phyloP scores from a whole-genome alignment of 1,140 invertebrate species.

The Saccostrea glomerata region DNA sequence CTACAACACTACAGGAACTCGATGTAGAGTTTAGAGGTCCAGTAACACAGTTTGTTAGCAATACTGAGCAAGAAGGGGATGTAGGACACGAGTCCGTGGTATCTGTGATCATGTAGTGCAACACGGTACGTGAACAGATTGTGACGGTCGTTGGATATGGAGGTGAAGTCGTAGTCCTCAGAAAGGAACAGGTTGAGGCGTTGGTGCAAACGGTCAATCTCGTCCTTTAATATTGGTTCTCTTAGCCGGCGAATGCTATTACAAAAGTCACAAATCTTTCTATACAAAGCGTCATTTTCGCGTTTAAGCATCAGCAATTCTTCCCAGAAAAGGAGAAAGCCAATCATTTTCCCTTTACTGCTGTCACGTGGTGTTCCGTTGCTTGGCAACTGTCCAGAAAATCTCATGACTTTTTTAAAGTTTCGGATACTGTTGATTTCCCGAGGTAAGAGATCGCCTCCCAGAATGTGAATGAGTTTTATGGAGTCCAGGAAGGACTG shows the following conservation, averaged over 20 bases:
- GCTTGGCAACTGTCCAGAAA: conserved; percentile 58
- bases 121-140: conserved; percentile 73
- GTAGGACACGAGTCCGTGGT: conserved; percentile 67
- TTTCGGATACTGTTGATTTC: conserved; percentile 59
- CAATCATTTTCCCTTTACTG: conserved; percentile 58
- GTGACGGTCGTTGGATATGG: conserved; percentile 64
- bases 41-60: conserved; percentile 66
- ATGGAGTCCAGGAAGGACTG: conserved; percentile 65
- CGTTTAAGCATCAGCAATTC: conserved; percentile 62
- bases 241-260: conserved; percentile 62
- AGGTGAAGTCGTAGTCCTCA: conserved; percentile 67
- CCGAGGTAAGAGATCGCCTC: conserved; percentile 55
- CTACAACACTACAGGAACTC: conserved; percentile 48
- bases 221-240: conserved; percentile 64
- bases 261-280: conserved; percentile 64
- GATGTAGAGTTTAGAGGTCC: conserved; percentile 65
- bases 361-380: conserved; percentile 56
- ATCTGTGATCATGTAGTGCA: conserved; percentile 62
- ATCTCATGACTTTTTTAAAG: conserved; percentile 57
- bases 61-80: conserved; percentile 68
- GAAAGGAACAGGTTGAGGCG: conserved; percentile 54
- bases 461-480: conserved; percentile 63
- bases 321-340: conserved; percentile 67
- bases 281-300: conserved; percentile 62
- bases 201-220: conserved; percentile 66